Evolutionary conservation across 2,113 vertebrate species (phyloP), one percentile per base, ranked within the genome.

Genomic region (Psilopsiagon aymara): DNA sequence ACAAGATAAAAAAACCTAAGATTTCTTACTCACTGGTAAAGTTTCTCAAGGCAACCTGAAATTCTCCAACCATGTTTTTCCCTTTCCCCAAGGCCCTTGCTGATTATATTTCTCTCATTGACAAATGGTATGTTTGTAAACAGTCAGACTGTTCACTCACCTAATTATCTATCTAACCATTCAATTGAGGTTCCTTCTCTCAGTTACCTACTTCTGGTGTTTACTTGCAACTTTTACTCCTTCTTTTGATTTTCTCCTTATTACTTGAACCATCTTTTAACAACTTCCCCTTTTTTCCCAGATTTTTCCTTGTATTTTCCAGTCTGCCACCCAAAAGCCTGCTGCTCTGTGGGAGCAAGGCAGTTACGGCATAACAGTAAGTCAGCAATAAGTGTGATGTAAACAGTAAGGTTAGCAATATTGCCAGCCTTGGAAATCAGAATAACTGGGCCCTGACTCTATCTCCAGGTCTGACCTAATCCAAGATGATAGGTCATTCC

Each of bases 401-500:
- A 68, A 52, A 71, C 66, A 77, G 33, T 35, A 68, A 60, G 10
- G 29, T n/a, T 47, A 62, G n/a, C 33, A 64, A 18, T 5, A 90
- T 9, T 82, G 14, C 23, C 27, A 93, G 33, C 60, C 28, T 66
- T 73, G 59, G 39, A 82, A 88, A 89, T 66, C 25, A 63, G 37
- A 55, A 27, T 77, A 88, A 75, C 15, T n/a, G 73, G 7, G 20
- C 13, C 33, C 47, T 64, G 67, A 39, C 64, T 90, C 74, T 90
- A 25, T 51, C 69, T 86, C 25, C 49, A 43, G 47, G 33, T 47
- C 35, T 82, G 44, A 60, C 68, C 35, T 85, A 85, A 87, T 70
- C 46, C 82, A 80, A 81, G 52, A 86, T 35, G 73, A 93, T n/a
- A 64, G 43, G 39, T 91, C 82, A 59, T 93, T 96, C 74, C 23